Conservation (phyloP, 2,888 invertebrate species). For the Cantharis lateralis region DNA sequence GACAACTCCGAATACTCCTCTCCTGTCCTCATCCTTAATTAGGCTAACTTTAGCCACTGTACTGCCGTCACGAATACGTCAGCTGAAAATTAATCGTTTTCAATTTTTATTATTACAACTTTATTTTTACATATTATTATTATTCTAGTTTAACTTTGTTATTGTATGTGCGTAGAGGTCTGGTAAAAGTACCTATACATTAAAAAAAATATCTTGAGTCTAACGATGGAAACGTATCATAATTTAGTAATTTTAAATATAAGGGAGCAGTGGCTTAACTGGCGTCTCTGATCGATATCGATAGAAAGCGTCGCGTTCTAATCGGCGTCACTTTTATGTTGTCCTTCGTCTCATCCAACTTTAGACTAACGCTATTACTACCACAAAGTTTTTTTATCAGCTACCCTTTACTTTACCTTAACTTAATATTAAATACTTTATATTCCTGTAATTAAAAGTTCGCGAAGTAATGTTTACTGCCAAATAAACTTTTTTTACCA, state of each 20-base stretch:
- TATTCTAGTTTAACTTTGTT: neutral
- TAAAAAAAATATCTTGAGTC: neutral
- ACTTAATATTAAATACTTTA: neutral
- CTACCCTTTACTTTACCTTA: neutral
- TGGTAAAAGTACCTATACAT: too few species aligned
- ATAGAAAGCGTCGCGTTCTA: constrained; percentile 17
- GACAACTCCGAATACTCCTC: constrained; percentile 56
- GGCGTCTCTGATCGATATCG: constrained; percentile 24
- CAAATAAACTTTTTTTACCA: neutral
- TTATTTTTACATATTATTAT: neutral
- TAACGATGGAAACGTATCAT: neutral
- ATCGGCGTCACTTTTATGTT: constrained; percentile 20
- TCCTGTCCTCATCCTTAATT: constrained; percentile 51
- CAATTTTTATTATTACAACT: neutral
- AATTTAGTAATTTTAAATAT: constrained; percentile 9
- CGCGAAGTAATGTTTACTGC: neutral
- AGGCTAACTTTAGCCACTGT: constrained; percentile 45
- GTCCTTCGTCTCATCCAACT: constrained; percentile 20
- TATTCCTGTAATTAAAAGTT: neutral
- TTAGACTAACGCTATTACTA: neutral
- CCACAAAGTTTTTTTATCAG: neutral
- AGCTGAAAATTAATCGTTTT: constrained; percentile 42
- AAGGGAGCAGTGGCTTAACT: constrained; percentile 11
- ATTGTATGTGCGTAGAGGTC: neutral
- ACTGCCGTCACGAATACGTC: constrained; percentile 53